Evolutionary conservation across 2,888 invertebrate genomes (phyloP).

Genomic region (Glyphotaelius pellucidus): DNA sequence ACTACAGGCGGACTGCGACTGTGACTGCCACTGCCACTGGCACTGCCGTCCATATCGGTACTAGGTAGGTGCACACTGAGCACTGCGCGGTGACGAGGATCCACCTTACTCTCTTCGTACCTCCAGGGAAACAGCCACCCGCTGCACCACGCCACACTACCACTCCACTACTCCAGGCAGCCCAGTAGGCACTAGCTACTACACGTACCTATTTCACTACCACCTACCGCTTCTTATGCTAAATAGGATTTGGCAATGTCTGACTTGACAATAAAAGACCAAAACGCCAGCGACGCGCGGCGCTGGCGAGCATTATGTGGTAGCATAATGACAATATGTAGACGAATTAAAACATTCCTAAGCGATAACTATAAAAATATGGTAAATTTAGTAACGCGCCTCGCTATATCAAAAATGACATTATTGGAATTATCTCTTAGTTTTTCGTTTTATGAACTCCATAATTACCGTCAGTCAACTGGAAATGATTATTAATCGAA

Average conservation of each 20-base stretch:
- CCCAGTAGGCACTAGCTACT: no score
- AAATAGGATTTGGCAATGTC: background rate
- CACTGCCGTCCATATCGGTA: background rate
- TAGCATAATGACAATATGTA: slow-evolving; percentile 2
- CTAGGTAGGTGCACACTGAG: background rate
- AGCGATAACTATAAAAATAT: slow-evolving; percentile 13
- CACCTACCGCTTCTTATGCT: background rate
- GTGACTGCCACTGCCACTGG: background rate
- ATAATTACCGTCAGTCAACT: slow-evolving; percentile 7
- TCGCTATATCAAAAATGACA: slow-evolving; percentile 5
- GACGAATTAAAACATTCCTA: background rate
- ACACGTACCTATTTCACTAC: background rate
- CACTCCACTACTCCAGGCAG: background rate
- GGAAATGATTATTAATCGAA: slow-evolving; percentile 24
- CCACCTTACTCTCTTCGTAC: background rate
- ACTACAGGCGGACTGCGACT: background rate
- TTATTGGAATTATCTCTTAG: slow-evolving; percentile 15
- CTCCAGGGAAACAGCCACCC: background rate
- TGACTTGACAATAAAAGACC: slow-evolving; percentile 2
- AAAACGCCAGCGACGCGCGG: background rate
- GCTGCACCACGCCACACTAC: background rate
- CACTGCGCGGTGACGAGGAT: background rate
- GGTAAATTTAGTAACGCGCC: background rate
- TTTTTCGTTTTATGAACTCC: background rate
- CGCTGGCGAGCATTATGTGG: background rate